Evolutionary conservation across 2,888 invertebrate genomes (phyloP).

Genomic region (Drosophila mimetica): DNA sequence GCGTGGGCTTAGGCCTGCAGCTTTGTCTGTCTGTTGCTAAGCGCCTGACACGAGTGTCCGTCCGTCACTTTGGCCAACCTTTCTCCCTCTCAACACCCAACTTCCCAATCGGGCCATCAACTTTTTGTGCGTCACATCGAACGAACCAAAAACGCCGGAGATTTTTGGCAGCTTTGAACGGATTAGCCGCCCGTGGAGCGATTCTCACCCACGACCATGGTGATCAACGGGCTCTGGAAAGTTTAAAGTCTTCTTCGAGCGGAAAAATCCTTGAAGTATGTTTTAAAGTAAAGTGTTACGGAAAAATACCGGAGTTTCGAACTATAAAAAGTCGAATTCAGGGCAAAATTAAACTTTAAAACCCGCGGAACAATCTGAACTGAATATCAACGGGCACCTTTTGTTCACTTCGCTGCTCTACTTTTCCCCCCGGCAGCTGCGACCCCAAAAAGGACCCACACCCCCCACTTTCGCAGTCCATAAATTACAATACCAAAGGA

Average conservation of each 20-base stretch:
- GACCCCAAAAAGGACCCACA: constrained; percentile 9
- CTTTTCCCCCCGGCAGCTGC: constrained; percentile 5
- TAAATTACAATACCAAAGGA: constrained; percentile 64
- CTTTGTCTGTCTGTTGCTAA: constrained; percentile 55
- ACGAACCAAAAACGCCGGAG: constrained; percentile 53
- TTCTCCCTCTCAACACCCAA: background rate
- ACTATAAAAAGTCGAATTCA: background rate
- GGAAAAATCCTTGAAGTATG: background rate
- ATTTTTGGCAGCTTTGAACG: constrained; percentile 79
- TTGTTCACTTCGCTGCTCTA: constrained; percentile 40
- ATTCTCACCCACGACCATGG: constrained; percentile 25
- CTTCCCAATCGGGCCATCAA: background rate
- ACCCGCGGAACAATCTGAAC: background rate
- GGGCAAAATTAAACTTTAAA: constrained; percentile 12
- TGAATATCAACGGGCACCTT: constrained; percentile 15
- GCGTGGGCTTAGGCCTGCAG: constrained; percentile 57
- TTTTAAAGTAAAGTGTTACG: background rate
- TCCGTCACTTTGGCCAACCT: constrained; percentile 15
- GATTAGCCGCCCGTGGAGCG: constrained; percentile 69
- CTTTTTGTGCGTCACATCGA: constrained; percentile 30
- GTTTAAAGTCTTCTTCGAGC: constrained; percentile 26
- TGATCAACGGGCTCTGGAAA: constrained; percentile 4
- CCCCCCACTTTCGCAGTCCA: constrained; percentile 26
- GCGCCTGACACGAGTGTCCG: constrained; percentile 49
- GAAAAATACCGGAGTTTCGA: too few species aligned